Evolutionary conservation across 1,140 invertebrate species (phyloP).

Genomic region (Leptopilina clavipes): DNA sequence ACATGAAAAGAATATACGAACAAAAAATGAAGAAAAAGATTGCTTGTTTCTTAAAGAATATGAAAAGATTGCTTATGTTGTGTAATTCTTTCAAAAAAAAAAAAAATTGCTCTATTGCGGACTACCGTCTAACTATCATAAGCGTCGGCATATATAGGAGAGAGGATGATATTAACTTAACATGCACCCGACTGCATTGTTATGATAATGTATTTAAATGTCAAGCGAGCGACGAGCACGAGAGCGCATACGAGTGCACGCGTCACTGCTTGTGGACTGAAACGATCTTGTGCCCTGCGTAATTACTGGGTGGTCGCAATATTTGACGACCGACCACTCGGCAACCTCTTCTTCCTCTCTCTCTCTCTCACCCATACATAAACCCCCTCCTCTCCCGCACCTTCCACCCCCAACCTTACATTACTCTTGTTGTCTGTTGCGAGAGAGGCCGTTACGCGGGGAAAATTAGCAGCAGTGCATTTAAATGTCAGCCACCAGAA

Average conservation of each 20-base stretch:
- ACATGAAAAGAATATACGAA: too few species aligned
- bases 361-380: too few species aligned
- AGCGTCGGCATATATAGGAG: conserved; percentile 39
- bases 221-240: conserved; percentile 47
- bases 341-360: not conserved
- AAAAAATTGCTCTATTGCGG: conserved; percentile 15
- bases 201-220: conserved; percentile 66
- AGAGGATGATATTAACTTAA: conserved; percentile 64
- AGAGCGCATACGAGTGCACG: conserved; percentile 47
- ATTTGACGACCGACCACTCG: conserved; percentile 17
- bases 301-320: conserved; percentile 45
- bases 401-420: not conserved
- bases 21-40: too few species aligned
- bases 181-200: conserved; percentile 65
- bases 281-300: conserved; percentile 33
- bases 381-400: not conserved
- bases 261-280: conserved; percentile 43
- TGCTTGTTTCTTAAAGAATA: conserved; percentile 3
- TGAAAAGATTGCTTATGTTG: conserved; percentile 1
- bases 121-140: conserved; percentile 35
- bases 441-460: conserved; percentile 18
- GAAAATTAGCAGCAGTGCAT: conserved; percentile 29
- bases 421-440: conserved; percentile 19
- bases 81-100: not conserved
- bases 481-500: conserved; percentile 21